Percentiles rank a stretch among this genome's conserved stretches.
These are phyloP conservation scores for Platypus cylindrus DNA, from an alignment of 2,888 invertebrate species.

Conservation along the genomic window DNA sequence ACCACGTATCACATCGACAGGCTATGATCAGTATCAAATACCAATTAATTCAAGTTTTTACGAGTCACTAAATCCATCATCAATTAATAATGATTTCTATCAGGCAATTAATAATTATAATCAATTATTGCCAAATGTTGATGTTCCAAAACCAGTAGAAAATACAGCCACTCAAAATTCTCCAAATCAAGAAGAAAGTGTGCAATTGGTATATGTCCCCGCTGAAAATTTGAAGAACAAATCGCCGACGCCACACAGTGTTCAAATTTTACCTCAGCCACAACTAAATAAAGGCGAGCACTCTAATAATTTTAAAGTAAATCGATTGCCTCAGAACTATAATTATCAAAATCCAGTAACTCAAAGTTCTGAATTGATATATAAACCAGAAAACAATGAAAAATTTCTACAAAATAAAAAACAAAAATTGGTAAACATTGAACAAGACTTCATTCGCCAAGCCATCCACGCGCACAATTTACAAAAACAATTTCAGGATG, in stretches of 20 bases:
- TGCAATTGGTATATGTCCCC: conserved; percentile 72
- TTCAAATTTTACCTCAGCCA: conserved; percentile 24
- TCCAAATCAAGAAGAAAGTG: conserved; percentile 33
- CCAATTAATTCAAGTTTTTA: conserved; percentile 18
- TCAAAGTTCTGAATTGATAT: conserved; percentile 28
- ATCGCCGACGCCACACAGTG: neutral
- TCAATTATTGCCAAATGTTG: no score
- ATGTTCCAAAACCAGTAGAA: conserved; percentile 1
- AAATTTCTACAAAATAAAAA: conserved; percentile 11
- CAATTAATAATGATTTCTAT: conserved; percentile 20
- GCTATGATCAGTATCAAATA: conserved; percentile 21
- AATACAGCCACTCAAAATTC: conserved; percentile 1
- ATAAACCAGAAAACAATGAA: conserved; percentile 4
- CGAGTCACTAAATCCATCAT: conserved; percentile 18
- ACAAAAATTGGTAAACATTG: conserved; percentile 29
- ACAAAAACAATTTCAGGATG: conserved; percentile 28
- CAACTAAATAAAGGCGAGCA: neutral
- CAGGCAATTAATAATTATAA: conserved; percentile 14
- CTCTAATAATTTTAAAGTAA: neutral
- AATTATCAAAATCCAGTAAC: conserved; percentile 25
- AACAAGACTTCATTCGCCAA: conserved; percentile 34
- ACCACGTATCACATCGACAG: conserved; percentile 18
- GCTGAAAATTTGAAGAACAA: conserved; percentile 40
- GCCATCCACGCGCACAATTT: conserved; percentile 32
- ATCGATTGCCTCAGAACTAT: neutral